A percentile compares a stretch with the other conserved stretches of the same genome.
These are phyloP conservation scores for Melanostoma mellinum DNA, from an alignment of 2,888 invertebrate genomes.

Conservation along the genomic window DNA sequence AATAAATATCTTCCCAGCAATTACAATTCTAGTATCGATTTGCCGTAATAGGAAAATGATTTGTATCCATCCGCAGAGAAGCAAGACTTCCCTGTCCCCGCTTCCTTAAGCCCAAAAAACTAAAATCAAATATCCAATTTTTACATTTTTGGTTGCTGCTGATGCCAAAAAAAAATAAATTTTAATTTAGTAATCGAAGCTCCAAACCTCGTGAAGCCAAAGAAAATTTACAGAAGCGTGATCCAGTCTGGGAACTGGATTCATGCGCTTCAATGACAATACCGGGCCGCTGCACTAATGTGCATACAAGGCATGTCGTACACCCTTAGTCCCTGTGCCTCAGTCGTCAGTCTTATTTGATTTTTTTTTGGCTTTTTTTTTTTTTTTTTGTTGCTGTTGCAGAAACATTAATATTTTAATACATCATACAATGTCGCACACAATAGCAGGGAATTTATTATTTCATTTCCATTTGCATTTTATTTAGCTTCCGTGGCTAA, in stretches of 20 bases:
- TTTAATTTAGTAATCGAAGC: constrained; percentile 29
- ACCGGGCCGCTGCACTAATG: constrained; percentile 57
- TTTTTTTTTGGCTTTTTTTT: not conserved
- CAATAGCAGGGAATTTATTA: constrained; percentile 72
- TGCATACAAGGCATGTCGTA: constrained; percentile 45
- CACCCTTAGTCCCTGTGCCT: constrained; percentile 1
- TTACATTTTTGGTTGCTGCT: constrained; percentile 12
- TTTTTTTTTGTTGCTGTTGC: not conserved
- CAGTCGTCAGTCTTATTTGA: constrained; percentile 5
- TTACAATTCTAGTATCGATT: too few relatives aligned
- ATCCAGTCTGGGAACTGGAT: constrained; percentile 45
- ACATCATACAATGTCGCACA: constrained; percentile 70
- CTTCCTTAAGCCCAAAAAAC: not conserved
- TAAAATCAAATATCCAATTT: constrained; percentile 28
- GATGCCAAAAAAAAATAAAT: constrained; percentile 11
- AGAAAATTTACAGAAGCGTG: constrained; percentile 31
- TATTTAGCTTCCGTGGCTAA: constrained; percentile 73
- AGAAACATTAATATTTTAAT: constrained; percentile 71
- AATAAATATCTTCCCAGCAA: too few relatives aligned
- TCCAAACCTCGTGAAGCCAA: constrained; percentile 18
- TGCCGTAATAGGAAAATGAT: too few relatives aligned
- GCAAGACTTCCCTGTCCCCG: too few relatives aligned
- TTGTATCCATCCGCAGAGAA: too few relatives aligned
- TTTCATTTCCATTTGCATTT: constrained; percentile 73
- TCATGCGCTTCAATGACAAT: constrained; percentile 56